A percentile compares a stretch with the other conserved stretches of the same genome.
Conservation (phyloP, 2,797 vertebrate genomes). For the Sebastes nivosus region DNA sequence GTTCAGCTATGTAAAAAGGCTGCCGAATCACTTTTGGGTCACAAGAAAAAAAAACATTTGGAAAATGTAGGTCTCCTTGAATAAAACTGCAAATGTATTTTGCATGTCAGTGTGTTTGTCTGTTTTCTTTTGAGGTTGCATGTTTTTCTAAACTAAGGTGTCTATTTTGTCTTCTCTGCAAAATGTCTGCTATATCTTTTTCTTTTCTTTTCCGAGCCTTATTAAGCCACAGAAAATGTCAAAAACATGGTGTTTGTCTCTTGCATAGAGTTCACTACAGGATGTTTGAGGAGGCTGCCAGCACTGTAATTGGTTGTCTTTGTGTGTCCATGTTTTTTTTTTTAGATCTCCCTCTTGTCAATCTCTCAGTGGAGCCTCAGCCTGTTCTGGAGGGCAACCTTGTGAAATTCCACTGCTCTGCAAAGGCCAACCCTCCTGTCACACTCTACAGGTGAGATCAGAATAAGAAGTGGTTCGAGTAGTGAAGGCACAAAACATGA, state of each 20-base stretch:
- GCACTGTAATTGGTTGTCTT: constrained; percentile 52
- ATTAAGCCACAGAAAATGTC: constrained; percentile 31
- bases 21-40: constrained; percentile 26
- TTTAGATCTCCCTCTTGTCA: constrained; percentile 94
- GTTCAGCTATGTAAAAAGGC: constrained; percentile 1
- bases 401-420: constrained; percentile 95
- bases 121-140: constrained; percentile 14
- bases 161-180: constrained; percentile 1
- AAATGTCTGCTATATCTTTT: not conserved
- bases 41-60: not conserved
- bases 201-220: not conserved
- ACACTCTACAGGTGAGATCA: constrained; percentile 92
- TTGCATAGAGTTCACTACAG: constrained; percentile 26
- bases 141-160: not conserved
- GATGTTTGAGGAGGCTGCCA: constrained; percentile 33
- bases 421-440: constrained; percentile 97
- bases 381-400: constrained; percentile 93
- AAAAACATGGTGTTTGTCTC: constrained; percentile 35
- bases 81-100: constrained; percentile 3
- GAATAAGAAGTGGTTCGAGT: not conserved
- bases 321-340: constrained; percentile 25
- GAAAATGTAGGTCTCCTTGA: not conserved
- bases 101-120: not conserved
- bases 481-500: not conserved
- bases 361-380: constrained; percentile 96